phyloP scores from a whole-genome alignment of 2,888 invertebrate genomes.

The Lycaena phlaeas region DNA sequence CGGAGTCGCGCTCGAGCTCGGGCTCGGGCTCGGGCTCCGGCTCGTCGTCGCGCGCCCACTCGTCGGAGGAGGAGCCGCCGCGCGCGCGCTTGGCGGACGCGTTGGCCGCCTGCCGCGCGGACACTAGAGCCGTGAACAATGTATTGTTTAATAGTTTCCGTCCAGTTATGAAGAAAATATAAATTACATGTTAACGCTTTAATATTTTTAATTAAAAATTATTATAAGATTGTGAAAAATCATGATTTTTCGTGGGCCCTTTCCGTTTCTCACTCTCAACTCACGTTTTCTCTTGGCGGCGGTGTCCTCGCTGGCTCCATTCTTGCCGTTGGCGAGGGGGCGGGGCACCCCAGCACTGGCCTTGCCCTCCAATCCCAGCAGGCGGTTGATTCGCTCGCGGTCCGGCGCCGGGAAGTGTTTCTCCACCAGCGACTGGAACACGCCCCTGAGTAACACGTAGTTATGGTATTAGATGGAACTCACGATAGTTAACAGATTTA shows the following conservation, averaged over 20 bases:
- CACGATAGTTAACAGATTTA: too few species aligned
- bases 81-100: constrained; percentile 62
- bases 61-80: constrained; percentile 76
- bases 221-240: too few species aligned
- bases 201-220: too few species aligned
- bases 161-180: too few species aligned
- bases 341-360: constrained; percentile 32
- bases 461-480: too few species aligned
- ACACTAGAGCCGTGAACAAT: too few species aligned
- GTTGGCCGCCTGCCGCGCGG: constrained; percentile 53
- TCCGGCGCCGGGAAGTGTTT: constrained; percentile 99
- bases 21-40: constrained; percentile 50
- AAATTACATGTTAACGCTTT: too few species aligned
- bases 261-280: constrained; percentile 16
- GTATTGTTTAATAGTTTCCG: too few species aligned
- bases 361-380: constrained; percentile 77
- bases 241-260: neutral
- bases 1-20: constrained; percentile 52
- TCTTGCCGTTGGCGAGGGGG: constrained; percentile 29
- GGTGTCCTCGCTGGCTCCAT: constrained; percentile 38
- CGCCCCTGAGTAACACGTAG: constrained; percentile 78
- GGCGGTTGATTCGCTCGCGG: constrained; percentile 83
- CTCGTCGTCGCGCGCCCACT: constrained; percentile 72
- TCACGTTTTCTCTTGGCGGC: constrained; percentile 56
- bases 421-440: constrained; percentile 96